Conservation (phyloP, 2,888 invertebrate genomes). For the Parasteatoda lunata region DNA sequence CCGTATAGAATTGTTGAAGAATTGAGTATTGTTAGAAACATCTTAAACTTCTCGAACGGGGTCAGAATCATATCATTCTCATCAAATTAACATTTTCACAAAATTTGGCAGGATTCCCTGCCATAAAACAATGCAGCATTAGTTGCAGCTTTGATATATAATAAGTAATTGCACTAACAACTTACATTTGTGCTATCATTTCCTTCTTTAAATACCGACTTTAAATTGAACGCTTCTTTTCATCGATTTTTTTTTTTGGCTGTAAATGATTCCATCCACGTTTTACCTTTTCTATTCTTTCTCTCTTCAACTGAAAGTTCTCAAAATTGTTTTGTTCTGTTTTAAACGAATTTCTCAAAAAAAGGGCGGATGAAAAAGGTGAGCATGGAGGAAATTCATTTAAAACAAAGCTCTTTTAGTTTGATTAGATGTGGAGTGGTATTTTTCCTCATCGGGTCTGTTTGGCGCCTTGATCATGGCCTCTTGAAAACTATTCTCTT, state of each 20-base stretch:
- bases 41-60: too few relatives aligned
- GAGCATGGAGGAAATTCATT: background rate
- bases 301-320: background rate
- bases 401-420: slow-evolving; percentile 1
- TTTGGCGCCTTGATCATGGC: background rate
- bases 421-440: background rate
- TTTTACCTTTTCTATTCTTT: background rate
- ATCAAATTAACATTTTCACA: too few relatives aligned
- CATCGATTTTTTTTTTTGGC: background rate
- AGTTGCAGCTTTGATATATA: too few relatives aligned
- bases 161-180: too few relatives aligned
- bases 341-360: background rate
- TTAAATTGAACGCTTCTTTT: background rate
- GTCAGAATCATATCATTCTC: too few relatives aligned
- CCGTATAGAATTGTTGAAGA: too few relatives aligned
- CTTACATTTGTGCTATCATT: background rate
- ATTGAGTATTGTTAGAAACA: too few relatives aligned
- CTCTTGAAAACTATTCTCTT: background rate
- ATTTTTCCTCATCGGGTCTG: background rate
- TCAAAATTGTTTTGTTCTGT: background rate
- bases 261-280: background rate
- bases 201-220: background rate
- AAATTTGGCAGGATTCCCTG: too few relatives aligned
- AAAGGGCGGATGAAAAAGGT: background rate
- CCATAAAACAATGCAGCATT: too few relatives aligned